Evolutionary conservation across 2,797 vertebrate species (phyloP).

Genomic region (Ctenosaura bakeri): DNA sequence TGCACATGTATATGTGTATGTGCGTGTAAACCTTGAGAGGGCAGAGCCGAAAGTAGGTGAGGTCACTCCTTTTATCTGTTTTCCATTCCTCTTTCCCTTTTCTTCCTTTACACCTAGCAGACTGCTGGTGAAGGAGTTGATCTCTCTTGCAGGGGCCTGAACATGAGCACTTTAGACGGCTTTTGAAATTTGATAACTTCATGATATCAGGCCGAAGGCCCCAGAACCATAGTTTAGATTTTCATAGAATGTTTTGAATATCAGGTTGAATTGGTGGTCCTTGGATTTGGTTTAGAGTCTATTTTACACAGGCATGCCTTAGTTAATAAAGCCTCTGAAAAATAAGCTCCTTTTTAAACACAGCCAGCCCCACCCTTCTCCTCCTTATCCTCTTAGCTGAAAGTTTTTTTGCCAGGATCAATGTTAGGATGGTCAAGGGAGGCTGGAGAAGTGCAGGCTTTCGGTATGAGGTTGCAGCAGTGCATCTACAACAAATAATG

Average conservation of each 20-base stretch:
- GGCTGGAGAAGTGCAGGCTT: too few relatives aligned
- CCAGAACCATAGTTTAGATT: neutral
- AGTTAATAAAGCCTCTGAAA: too few relatives aligned
- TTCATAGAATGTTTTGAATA: neutral
- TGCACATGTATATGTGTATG: too few relatives aligned
- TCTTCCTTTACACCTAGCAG: neutral
- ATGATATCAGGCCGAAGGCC: neutral
- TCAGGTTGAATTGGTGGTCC: neutral
- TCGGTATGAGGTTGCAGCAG: too few relatives aligned
- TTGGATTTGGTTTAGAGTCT: neutral
- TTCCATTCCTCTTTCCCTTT: neutral
- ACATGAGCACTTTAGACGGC: neutral
- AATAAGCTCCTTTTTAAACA: too few relatives aligned
- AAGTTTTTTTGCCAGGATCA: too few relatives aligned
- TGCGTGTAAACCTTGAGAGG: neutral
- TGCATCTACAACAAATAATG: too few relatives aligned
- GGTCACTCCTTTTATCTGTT: neutral
- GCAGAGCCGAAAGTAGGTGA: neutral
- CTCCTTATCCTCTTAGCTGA: too few relatives aligned
- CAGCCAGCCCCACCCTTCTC: too few relatives aligned
- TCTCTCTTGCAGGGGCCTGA: neutral
- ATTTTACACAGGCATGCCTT: neutral
- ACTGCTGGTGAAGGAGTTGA: neutral
- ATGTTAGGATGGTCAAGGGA: too few relatives aligned
- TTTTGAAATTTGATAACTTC: neutral